phyloP scores from a whole-genome alignment of 2,888 invertebrate species.

The Mamestra brassicae region DNA sequence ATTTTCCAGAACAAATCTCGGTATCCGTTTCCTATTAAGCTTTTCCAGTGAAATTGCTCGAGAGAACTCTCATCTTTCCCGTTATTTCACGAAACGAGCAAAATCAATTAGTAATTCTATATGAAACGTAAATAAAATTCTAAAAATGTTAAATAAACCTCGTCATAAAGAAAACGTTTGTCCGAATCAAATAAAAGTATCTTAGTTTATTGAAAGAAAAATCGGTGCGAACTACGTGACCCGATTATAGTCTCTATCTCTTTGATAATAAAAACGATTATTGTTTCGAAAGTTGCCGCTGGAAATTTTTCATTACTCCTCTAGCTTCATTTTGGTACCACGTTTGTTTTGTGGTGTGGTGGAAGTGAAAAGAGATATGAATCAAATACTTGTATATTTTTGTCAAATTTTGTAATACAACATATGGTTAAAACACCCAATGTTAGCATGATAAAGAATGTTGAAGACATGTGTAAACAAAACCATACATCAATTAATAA shows the following conservation, averaged over 20 bases:
- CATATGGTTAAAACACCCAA: too few relatives aligned
- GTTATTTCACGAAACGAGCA: slow-evolving; percentile 30
- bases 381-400: background rate
- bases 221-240: slow-evolving; percentile 41
- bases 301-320: slow-evolving; percentile 80
- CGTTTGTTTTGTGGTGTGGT: slow-evolving; percentile 76
- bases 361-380: slow-evolving; percentile 59
- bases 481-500: too few relatives aligned
- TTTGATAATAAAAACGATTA: slow-evolving; percentile 60
- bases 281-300: slow-evolving; percentile 62
- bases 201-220: slow-evolving; percentile 66
- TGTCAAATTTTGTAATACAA: background rate
- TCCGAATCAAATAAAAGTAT: slow-evolving; percentile 70
- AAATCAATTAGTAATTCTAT: slow-evolving; percentile 65
- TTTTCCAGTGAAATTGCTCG: slow-evolving; percentile 43
- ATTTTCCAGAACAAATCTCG: slow-evolving; percentile 31
- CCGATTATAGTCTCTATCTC: slow-evolving; percentile 61
- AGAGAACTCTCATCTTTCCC: slow-evolving; percentile 18
- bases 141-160: slow-evolving; percentile 56
- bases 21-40: slow-evolving; percentile 54
- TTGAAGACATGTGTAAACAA: too few relatives aligned
- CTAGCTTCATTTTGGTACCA: slow-evolving; percentile 76
- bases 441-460: too few relatives aligned
- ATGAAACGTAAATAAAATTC: slow-evolving; percentile 53
- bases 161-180: slow-evolving; percentile 61